These are phyloP conservation scores for Chaetops frenatus DNA, from an alignment of 2,113 vertebrate species.

Conservation along the genomic window DNA sequence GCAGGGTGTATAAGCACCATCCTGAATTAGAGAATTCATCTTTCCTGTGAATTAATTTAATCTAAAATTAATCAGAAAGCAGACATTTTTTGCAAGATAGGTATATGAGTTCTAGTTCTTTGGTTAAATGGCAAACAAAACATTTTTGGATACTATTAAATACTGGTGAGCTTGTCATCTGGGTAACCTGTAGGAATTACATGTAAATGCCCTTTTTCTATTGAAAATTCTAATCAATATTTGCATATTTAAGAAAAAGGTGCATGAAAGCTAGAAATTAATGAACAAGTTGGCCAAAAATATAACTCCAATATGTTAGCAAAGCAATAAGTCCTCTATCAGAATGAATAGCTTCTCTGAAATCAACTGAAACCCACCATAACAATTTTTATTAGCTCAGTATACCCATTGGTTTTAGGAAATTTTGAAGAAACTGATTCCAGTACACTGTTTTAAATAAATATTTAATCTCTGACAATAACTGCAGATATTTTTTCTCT, in stretches of 20 bases:
- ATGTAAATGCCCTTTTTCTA: background rate
- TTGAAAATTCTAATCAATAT: background rate
- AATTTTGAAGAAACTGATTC: background rate
- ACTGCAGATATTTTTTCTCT: background rate
- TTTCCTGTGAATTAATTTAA: background rate
- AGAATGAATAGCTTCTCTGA: background rate
- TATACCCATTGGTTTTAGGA: background rate
- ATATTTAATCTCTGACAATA: background rate
- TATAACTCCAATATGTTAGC: background rate
- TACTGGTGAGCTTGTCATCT: background rate
- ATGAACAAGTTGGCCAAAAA: background rate
- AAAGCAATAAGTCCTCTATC: background rate
- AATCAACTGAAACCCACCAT: background rate
- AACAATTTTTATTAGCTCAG: background rate
- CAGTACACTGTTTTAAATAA: background rate
- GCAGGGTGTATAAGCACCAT: background rate
- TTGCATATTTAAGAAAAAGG: background rate
- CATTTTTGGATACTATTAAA: background rate
- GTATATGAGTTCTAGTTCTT: background rate
- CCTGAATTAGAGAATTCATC: background rate
- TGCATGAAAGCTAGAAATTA: background rate
- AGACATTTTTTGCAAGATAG: background rate
- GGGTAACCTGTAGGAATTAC: background rate
- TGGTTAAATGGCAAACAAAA: background rate
- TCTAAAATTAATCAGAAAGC: background rate